These are phyloP conservation scores for Heteromurus nitidus DNA, from an alignment of 2,888 invertebrate species.

Conservation along the genomic window DNA sequence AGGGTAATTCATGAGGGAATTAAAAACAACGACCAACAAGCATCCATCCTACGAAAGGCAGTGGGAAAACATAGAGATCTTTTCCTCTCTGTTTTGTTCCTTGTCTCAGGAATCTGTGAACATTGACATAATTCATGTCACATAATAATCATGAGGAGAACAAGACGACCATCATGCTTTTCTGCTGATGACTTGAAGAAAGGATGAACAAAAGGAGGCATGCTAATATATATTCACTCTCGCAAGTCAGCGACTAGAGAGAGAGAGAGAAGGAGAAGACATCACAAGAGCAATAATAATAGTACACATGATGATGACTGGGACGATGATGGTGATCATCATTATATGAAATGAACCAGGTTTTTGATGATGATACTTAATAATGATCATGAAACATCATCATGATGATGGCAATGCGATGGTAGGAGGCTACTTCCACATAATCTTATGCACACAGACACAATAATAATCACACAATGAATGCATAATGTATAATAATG, in stretches of 20 bases:
- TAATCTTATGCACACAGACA: neutral
- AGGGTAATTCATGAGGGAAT: conserved; percentile 67
- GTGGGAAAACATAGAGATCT: neutral
- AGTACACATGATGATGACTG: conserved; percentile 46
- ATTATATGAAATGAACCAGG: conserved; percentile 62
- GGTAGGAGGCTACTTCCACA: conserved; percentile 31
- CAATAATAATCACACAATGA: conserved; percentile 5
- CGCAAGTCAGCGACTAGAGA: conserved; percentile 16
- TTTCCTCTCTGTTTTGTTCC: conserved; percentile 22
- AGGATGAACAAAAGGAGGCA: conserved; percentile 35
- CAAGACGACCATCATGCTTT: conserved; percentile 25
- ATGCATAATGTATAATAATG: neutral
- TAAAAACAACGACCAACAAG: conserved; percentile 61
- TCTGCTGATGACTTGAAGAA: conserved; percentile 54
- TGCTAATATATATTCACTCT: conserved; percentile 34
- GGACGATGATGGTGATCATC: conserved; percentile 17
- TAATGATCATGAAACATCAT: conserved; percentile 37
- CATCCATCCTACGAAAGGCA: too few species aligned
- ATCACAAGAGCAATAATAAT: conserved; percentile 41
- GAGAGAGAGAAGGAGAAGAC: neutral
- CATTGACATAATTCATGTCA: conserved; percentile 67
- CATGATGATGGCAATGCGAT: conserved; percentile 7
- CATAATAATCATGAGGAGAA: conserved; percentile 58
- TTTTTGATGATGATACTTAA: conserved; percentile 52
- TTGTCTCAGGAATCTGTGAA: conserved; percentile 62